Evolutionary conservation across 2,113 vertebrate genomes (phyloP), one percentile per base, ranked within the genome.

Genomic region (Tamias sibiricus): DNA sequence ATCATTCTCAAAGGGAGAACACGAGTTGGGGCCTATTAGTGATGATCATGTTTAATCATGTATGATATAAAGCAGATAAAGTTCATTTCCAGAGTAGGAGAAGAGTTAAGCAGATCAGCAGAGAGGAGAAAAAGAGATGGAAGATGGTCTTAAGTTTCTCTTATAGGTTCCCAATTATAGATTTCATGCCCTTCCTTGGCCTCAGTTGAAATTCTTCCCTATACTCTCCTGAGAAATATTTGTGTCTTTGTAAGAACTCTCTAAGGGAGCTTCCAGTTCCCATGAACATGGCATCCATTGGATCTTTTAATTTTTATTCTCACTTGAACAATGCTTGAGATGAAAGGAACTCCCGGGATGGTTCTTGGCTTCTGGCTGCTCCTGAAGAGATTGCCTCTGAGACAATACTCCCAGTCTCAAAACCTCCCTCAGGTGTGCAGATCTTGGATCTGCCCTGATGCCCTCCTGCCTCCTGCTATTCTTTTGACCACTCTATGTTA

Each of bases 181-280:
- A 44, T 37, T 86, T 22, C 19, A 47, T 17, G 35, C 2, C 8
- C 8, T 57, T 69, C 37, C n/a, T 8, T 59, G 69, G 22, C 8
- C 17, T 91, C 52, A 54, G 59, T 6, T 42, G 52, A 72, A 93
- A 76, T 37, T 69, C 49, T 82, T 13, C 11, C 9, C 49, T 87
- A 52, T 66, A 28, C 90, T 95, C 87, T 42, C n/a, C 49, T 24
- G 11, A 64, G 42, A 71, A 64, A 52, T 26, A 40, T 91, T 59
- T 88, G 2, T 85, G 24, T 87, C n/a, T 79, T 52, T 81, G 17
- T 59, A 59, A 42, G 9, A 35, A 54, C 1, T 76, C 8, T 32
- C 64, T 64, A 47, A n/a, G 0, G 35, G 52, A 54, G 30, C 32
- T 64, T 8, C 26, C 30, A 72, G 26, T 83, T 87, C 26, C 22